Percentiles rank a stretch among this genome's conserved stretches.
These are phyloP conservation scores for Fulmarus glacialis DNA, from an alignment of 2,113 vertebrate species.

Conservation along the genomic window DNA sequence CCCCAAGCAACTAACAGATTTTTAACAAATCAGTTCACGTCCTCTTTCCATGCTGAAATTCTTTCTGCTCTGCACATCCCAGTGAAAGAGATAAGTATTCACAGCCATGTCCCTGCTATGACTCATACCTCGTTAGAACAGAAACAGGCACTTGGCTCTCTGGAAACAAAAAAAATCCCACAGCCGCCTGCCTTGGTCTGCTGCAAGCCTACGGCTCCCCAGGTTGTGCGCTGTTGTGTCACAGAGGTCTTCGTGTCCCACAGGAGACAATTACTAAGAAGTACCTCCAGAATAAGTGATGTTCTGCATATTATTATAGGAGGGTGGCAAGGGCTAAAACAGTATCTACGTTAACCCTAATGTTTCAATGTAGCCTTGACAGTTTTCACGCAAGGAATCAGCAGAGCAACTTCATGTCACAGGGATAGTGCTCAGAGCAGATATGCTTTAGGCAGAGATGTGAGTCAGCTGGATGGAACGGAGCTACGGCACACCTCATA, in stretches of 20 bases:
- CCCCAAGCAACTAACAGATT: neutral
- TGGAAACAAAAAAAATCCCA: neutral
- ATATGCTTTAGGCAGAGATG: neutral
- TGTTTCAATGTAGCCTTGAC: neutral
- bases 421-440: neutral
- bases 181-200: neutral
- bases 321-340: neutral
- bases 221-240: neutral
- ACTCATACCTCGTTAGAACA: constrained; percentile 46
- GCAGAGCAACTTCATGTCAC: neutral
- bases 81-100: constrained; percentile 30
- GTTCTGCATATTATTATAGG: constrained; percentile 3
- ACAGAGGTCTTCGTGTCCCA: constrained; percentile 7
- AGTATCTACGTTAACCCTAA: neutral
- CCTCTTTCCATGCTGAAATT: constrained; percentile 11
- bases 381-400: neutral
- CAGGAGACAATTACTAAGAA: constrained; percentile 38
- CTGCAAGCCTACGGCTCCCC: neutral
- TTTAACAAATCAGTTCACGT: constrained; percentile 23
- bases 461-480: neutral
- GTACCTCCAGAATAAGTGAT: constrained; percentile 2
- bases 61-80: neutral
- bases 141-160: neutral
- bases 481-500: neutral
- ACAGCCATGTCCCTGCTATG: constrained; percentile 26